phyloP scores from a whole-genome alignment of 2,797 vertebrate genomes.

The Mormyrus hasselquistii region DNA sequence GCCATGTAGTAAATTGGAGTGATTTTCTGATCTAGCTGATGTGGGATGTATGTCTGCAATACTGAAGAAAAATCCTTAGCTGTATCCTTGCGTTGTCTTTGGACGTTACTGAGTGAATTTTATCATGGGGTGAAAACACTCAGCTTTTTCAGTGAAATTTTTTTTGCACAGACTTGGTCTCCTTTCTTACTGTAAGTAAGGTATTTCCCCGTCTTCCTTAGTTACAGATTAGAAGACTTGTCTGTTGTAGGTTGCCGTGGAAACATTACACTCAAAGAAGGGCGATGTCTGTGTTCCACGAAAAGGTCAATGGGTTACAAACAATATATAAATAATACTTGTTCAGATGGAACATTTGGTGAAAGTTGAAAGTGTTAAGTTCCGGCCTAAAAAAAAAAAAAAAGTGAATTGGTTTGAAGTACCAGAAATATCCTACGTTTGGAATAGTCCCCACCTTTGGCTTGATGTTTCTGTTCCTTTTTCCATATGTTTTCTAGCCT shows the following conservation, averaged over 20 bases:
- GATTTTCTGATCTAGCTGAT: background rate
- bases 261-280: background rate
- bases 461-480: background rate
- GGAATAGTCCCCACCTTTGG: background rate
- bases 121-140: background rate
- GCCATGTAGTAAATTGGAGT: background rate
- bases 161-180: background rate
- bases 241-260: background rate
- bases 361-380: background rate
- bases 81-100: background rate
- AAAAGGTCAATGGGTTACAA: background rate
- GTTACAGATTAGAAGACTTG: background rate
- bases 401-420: background rate
- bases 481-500: background rate
- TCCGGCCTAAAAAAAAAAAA: background rate
- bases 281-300: background rate
- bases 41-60: background rate
- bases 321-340: background rate
- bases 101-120: background rate
- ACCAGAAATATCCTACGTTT: background rate
- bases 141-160: background rate
- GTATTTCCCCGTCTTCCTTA: background rate
- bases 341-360: background rate
- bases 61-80: background rate
- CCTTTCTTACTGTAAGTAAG: background rate